These are phyloP conservation scores for Acrobeloides nanus DNA, from an alignment of 2,888 invertebrate species.

Conservation along the genomic window DNA sequence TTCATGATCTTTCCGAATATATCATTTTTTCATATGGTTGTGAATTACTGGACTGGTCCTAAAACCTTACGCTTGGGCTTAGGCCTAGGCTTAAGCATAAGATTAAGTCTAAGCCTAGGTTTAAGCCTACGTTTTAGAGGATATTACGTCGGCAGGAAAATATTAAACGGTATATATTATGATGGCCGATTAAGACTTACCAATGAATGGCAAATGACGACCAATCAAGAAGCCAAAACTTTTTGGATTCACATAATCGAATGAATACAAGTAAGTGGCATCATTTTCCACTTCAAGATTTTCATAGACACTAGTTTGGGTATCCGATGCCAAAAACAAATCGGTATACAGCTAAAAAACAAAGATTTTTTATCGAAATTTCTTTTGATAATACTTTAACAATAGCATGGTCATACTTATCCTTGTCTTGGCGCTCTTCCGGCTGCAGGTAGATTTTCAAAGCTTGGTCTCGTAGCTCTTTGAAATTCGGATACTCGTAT, in stretches of 20 bases:
- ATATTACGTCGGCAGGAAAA: too few relatives aligned
- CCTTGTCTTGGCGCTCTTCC: constrained; percentile 26
- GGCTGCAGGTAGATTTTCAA: constrained; percentile 30
- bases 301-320: constrained; percentile 11
- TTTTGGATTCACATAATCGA: constrained; percentile 38
- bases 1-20: too few relatives aligned
- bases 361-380: too few relatives aligned
- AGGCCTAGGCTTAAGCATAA: too few relatives aligned
- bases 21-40: too few relatives aligned
- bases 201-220: constrained; percentile 32
- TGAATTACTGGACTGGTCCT: too few relatives aligned
- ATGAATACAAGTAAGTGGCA: constrained; percentile 33
- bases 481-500: constrained; percentile 25
- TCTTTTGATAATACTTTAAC: too few relatives aligned
- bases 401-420: constrained; percentile 24
- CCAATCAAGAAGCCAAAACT: constrained; percentile 38
- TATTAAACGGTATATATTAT: too few relatives aligned
- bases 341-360: constrained; percentile 40
- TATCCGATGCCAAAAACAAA: constrained; percentile 35
- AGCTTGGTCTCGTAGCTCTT: constrained; percentile 30
- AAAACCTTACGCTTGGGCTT: too few relatives aligned
- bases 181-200: too few relatives aligned
- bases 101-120: too few relatives aligned
- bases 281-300: neutral
- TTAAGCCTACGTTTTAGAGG: too few relatives aligned